Evolutionary conservation across 2,888 invertebrate genomes (phyloP), one percentile per base, ranked within the genome.

Genomic region (Galerucella nymphaeae): DNA sequence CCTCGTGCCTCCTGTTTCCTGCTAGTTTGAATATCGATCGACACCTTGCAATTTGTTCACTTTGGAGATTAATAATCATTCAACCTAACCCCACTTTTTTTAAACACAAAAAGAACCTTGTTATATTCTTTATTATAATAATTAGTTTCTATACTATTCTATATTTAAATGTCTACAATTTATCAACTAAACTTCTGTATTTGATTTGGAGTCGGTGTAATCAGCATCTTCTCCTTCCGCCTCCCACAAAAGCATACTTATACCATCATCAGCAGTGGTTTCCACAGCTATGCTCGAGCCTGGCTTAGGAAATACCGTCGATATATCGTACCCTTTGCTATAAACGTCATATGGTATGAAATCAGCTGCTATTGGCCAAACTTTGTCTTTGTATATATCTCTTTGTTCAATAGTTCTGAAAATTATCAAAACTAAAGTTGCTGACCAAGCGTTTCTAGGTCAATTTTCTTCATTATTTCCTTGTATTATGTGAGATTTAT

Each of bases 1-100:
- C 66, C 57, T 20, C 57, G 41, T 66, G 42, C 75, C 74, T 66
- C 66, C 63, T 61, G 64, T 42, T 62, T 62, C 61, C 61, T 62
- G 16, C 13, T 42, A 18, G 38, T 62, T 10, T 18, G 13, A 59
- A 59, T 59, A 38, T 59, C 59, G 59, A 59, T 59, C 30, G 30
- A 14, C 38, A 30, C 30, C n/a, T 38, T 59, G 18, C 18, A 53
- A 10, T 16, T 53, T 10, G 18, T 53, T 53, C 9, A 9, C 9
- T n/a, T 53, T 6, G 9, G 8, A 53, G n/a, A 53, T 48, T 14
- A 48, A n/a, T 48, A 30, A 5, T 30, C 23, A 30, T 30, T 30
- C 1, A 30, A 30, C 30, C 30, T 30, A 30, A 30, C 30, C 30
- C 30, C 30, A 8, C 8, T 30, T 30, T 30, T 23, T 23, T 23